phyloP scores from a whole-genome alignment of 2,113 vertebrate genomes.

The Pseudopipra pipra region DNA sequence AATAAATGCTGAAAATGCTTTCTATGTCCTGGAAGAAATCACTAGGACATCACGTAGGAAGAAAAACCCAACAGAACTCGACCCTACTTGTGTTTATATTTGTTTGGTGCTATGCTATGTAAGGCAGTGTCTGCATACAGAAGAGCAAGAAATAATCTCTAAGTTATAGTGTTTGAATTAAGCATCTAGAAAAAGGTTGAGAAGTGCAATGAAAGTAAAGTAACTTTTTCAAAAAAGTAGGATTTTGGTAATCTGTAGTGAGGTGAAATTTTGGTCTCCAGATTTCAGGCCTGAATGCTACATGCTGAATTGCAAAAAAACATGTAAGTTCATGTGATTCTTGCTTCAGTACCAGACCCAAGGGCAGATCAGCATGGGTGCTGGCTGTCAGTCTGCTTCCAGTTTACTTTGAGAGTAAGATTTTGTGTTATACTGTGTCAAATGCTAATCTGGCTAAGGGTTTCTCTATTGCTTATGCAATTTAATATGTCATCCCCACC shows the following conservation, averaged over 20 bases:
- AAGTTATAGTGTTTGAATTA: background rate
- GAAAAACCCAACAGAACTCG: background rate
- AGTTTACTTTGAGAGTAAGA: background rate
- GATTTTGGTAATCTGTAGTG: background rate
- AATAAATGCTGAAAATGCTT: background rate
- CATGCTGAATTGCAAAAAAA: background rate
- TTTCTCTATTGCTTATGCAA: background rate
- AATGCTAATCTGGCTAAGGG: background rate
- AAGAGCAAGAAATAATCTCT: background rate
- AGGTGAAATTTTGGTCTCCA: background rate
- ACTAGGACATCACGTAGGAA: background rate
- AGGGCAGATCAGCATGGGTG: background rate
- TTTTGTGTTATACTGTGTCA: background rate
- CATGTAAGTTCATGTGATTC: background rate
- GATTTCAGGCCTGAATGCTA: background rate
- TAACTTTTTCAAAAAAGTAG: background rate
- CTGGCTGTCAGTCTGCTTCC: background rate
- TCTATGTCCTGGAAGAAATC: background rate
- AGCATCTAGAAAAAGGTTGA: background rate
- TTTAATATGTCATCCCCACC: background rate
- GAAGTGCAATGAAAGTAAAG: background rate
- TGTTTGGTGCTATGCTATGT: background rate
- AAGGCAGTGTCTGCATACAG: background rate
- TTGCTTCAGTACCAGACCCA: background rate
- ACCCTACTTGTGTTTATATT: background rate